Evolutionary conservation across 2,797 vertebrate species (phyloP).

Genomic region (Melanotaenia boesemani): DNA sequence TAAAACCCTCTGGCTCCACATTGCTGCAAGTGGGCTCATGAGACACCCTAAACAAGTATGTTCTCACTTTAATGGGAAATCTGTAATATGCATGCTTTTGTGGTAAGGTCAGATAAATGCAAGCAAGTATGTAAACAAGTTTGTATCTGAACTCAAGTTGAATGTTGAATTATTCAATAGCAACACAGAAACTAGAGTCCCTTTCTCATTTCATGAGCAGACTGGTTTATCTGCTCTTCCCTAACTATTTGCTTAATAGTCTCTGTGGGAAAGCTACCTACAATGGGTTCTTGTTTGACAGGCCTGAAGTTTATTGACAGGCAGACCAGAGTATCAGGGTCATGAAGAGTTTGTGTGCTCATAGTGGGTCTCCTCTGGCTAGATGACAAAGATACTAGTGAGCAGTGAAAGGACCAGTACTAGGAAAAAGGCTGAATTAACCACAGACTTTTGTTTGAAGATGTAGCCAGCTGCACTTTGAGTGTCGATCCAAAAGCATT

Average conservation of each 20-base stretch:
- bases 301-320: conserved; percentile 28
- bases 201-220: conserved; percentile 36
- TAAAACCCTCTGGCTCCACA: conserved; percentile 30
- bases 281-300: conserved; percentile 63
- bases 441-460: conserved; percentile 21
- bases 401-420: conserved; percentile 26
- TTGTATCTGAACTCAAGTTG: conserved; percentile 6
- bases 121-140: conserved; percentile 4
- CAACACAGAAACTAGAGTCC: neutral
- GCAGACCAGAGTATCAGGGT: conserved; percentile 37
- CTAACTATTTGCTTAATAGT: conserved; percentile 32
- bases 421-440: conserved; percentile 24
- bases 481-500: neutral
- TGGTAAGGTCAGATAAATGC: neutral
- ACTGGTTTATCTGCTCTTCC: conserved; percentile 32
- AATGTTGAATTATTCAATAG: conserved; percentile 27
- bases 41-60: conserved; percentile 29
- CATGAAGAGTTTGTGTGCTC: conserved; percentile 47
- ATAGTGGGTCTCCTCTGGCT: conserved; percentile 30
- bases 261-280: conserved; percentile 51
- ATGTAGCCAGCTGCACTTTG: conserved; percentile 3
- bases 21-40: conserved; percentile 10
- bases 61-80: neutral
- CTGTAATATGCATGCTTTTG: neutral
- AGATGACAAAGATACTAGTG: conserved; percentile 43